A percentile compares a stretch with the other conserved stretches of the same genome.
Evolutionary conservation across 2,113 vertebrate genomes (phyloP).

Genomic region (Campylomormyrus tamandua): DNA sequence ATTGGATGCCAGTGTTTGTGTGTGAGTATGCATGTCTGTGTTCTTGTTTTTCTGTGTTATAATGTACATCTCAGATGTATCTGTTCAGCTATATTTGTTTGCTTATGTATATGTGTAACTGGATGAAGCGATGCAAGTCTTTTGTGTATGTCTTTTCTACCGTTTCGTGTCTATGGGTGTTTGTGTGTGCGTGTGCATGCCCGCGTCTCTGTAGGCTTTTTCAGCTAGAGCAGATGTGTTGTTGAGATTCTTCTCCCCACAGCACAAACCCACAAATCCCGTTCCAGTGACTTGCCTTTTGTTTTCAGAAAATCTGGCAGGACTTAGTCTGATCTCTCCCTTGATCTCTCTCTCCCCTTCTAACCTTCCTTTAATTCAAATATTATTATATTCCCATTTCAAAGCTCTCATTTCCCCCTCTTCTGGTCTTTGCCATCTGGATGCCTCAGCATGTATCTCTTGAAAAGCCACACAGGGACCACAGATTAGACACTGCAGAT

Average conservation of each 20-base stretch:
- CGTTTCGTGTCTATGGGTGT: neutral
- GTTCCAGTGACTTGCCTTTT: constrained; percentile 21
- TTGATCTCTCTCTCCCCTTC: constrained; percentile 1
- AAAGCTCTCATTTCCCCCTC: constrained; percentile 16
- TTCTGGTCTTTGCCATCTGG: constrained; percentile 27
- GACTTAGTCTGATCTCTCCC: constrained; percentile 7
- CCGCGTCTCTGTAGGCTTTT: neutral
- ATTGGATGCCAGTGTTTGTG: neutral
- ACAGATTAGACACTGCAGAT: constrained; percentile 44
- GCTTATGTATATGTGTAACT: neutral
- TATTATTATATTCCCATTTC: constrained; percentile 17
- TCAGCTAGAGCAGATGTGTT: neutral
- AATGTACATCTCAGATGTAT: neutral
- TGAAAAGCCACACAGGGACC: constrained; percentile 46
- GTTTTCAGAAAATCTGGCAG: constrained; percentile 26
- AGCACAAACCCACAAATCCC: constrained; percentile 23
- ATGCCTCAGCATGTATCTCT: constrained; percentile 36
- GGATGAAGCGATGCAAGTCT: neutral
- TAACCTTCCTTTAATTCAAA: constrained; percentile 12
- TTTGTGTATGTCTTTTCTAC: neutral
- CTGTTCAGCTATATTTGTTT: neutral
- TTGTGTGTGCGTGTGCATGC: neutral
- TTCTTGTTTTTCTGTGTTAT: neutral
- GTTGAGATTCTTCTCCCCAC: constrained; percentile 6
- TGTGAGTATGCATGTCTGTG: neutral